Base-by-base conservation (phyloP, 2,888 invertebrate genomes). In the Gibbula magus region DNA sequence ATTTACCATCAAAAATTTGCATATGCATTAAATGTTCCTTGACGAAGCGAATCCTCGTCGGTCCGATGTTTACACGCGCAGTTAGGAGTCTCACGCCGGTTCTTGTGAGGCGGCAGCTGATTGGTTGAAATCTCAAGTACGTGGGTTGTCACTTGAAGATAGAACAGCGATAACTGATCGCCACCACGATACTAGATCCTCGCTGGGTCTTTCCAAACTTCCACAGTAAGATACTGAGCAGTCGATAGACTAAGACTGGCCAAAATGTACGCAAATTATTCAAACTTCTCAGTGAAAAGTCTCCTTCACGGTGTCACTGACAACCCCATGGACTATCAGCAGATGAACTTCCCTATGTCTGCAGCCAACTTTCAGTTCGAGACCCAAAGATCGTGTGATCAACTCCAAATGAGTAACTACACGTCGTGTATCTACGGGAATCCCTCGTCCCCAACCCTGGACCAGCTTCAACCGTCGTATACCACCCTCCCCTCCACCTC, bases 211-310 rank as follows among this genome's bases (percentile, higher is more conserved):
- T 70, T 35, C 35, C 29, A 70, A 56, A 70, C 70, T 20, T 45
- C 18, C 32, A 70, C 70, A 70, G n/a, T 32, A 35, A 70, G 32
- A 35, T 18, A 35, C 18, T 70, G 70, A 35, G 39, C 70, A 70
- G 29, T 35, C 35, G 29, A 32, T n/a, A 70, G 70, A 70, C 70
- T 35, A 70, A 70, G 32, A 45, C 56, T 56, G 4, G 56, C n/a
- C 8, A 56, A 35, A 29, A 75, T 75, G 75, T 75, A 75, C 35
- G 29, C 75, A 53, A 75, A 75, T 54, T 75, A 52, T 54, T 53
- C 75, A 35, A 52, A 52, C 75, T 75, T 75, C 32, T 95, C 95
- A 0, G 95, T 95, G 10, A 95, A 95, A 92, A 95, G 95, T 92
- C 95, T 95, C 87, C 91, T 95, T 73, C 89, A 88, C 75, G 83